Base-by-base conservation (phyloP, 1,140 invertebrate species). In the Notospermus geniculatus region DNA sequence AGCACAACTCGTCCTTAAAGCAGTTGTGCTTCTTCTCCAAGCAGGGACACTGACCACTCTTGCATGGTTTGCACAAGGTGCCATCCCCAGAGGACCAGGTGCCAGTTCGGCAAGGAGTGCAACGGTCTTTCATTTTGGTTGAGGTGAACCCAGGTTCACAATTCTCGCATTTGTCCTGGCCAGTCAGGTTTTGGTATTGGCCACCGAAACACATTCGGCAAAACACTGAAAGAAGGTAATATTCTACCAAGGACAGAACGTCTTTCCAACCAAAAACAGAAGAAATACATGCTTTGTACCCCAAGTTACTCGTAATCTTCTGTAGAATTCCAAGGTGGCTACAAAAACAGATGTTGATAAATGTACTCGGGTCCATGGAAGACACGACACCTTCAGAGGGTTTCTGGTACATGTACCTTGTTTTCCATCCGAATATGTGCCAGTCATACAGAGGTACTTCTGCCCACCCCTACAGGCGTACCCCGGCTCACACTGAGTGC, bases 401-500 rank as follows among this genome's bases (percentile, higher is more conserved):
- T n/a, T n/a, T n/a, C n/a, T n/a, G n/a, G n/a, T n/a, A n/a, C n/a
- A n/a, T n/a, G n/a, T 57, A 71, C 71, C 60, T 45, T 46, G 17
- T 28, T 54, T 62, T 41, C 71, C 73, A 64, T 72, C 66, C 19
- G 73, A 72, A 32, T 57, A 74, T 1, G 71, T 70, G 7, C 73
- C 73, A 19, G 57, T 53, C 7, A 53, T 27, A 67, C 73, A 75
- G 29, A 58, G 11, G 28, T 69, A 69, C 27, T 62, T 54, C 28
- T 64, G 55, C 1, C 73, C 73, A 19, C 70, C 73, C 11, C 67
- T 54, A 59, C 73, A 75, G 1, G 72, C 71, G 36, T 67, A 74
- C 1, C 73, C 73, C 0, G 63, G 39, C 28, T 70, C 67, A 66
- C 73, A 75, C 23, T 69, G 64, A 1, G 63, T 65, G 61, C 71